Base-by-base conservation (phyloP, 2,113 vertebrate species). In the cat (Felis catus) region DNA sequence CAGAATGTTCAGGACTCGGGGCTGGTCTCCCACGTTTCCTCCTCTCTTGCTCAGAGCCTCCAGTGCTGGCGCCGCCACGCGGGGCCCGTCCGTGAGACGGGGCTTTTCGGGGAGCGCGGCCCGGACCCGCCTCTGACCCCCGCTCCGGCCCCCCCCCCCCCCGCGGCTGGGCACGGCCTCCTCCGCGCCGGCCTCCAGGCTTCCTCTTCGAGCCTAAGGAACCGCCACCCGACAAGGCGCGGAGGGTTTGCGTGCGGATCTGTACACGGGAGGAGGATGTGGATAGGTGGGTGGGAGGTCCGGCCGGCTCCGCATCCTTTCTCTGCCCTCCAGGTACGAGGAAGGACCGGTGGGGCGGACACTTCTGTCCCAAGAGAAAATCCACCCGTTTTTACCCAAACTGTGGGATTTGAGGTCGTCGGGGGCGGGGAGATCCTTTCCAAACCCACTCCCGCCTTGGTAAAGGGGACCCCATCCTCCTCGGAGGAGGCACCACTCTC, bases 51-150 rank as follows among this genome's bases (percentile, higher is more conserved):
- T 12, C 12, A 0, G 71, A 39, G 39, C 6, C 36, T 25, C 36
- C 36, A 1, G 71, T 39, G 39, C 39, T 1, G 73, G 27, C 41
- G 25, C 41, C 73, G 41, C 25, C 73, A 16, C 16, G 41, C 1
- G 7, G 41, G 41, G 41, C 73, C 39, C 4, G 1, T 45, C 41
- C 0, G 73, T 4, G 41, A 5, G 73, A 3, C 29, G 13, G 14
- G 74, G 27, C 41, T 2, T 18, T 41, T 18, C 7, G 27, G 27
- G 41, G 7, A 4, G 63, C 4, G 74, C 27, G 4, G 41, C 73
- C 73, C 0, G 25, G 25, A 7, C 41, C 0, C 25, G 41, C 41
- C 41, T 6, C 27, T 4, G 74, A 31, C 14, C 27, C 29, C 21
- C 18, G 55, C 55, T 16, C 55, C 41, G 7, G 7, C 45, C 45